These are phyloP conservation scores for Chondrosia reniformis DNA, from an alignment of 37 sponge, comb jelly and placozoan genomes.

Conservation along the genomic window DNA sequence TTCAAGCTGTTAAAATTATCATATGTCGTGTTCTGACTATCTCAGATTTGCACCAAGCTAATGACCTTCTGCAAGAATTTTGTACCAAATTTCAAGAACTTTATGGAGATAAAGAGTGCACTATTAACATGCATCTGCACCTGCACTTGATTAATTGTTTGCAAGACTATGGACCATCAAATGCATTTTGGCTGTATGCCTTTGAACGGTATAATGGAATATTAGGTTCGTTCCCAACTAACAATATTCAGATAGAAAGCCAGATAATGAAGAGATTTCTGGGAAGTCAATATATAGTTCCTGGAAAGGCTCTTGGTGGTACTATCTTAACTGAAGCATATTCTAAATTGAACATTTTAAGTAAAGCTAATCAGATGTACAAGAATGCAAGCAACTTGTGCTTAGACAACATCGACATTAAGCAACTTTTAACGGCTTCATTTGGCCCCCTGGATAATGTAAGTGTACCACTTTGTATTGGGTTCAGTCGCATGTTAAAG, in stretches of 20 bases:
- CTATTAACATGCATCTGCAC: conserved; percentile 58
- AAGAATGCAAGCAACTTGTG: neutral
- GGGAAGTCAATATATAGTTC: neutral
- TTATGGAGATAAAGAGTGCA: conserved; percentile 39
- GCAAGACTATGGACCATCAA: conserved; percentile 24
- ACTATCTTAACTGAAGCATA: neutral
- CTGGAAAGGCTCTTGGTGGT: neutral
- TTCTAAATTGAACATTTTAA: neutral
- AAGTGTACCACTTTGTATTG: neutral
- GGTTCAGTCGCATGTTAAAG: neutral
- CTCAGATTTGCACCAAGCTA: conserved; percentile 30
- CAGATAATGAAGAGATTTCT: conserved; percentile 7
- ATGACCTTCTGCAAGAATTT: conserved; percentile 26
- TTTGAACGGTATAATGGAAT: conserved; percentile 20
- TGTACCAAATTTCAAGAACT: conserved; percentile 30
- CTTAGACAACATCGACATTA: neutral
- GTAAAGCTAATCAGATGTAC: neutral
- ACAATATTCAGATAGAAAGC: neutral
- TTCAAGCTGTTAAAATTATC: conserved; percentile 40
- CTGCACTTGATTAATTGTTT: conserved; percentile 41
- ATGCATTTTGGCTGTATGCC: conserved; percentile 17
- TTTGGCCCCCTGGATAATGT: neutral
- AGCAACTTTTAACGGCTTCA: neutral
- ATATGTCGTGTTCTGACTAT: conserved; percentile 8
- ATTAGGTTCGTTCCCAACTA: conserved; percentile 5